Evolutionary conservation across 2,797 vertebrate genomes (phyloP), one percentile per base, ranked within the genome.

Genomic region (Xenentodon cancila): DNA sequence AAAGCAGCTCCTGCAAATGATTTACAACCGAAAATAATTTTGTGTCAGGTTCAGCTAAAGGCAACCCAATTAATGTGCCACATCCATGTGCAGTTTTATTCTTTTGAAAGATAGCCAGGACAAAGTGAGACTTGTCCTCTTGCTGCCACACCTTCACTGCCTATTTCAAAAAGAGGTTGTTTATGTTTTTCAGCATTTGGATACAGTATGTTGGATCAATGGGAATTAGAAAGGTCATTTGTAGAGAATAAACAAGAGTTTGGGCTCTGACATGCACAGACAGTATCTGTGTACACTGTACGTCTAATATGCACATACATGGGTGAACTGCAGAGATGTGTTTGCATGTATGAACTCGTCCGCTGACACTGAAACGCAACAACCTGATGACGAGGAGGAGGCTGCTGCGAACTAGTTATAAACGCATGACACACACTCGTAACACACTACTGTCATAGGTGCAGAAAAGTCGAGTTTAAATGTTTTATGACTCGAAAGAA

Each of bases 301-400:
- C 6, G 34, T 37, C 34, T 37, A 11, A 37, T 11, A 13, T 34
- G 30, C 47, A 43, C 53, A 43, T 55, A 15, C 32, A 19, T 19
- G 49, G 37, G 11, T 18, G 3, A 48, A 30, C 9, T 56, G 34
- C 53, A 54, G 51, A 47, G 15, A 18, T 49, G 44, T 30, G 17
- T 20, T 15, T 68, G 34, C 80, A 57, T 75, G 80, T 72, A 25
- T 18, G 65, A 77, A 72, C 86, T 75, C 9, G 81, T 55, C 68
- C 20, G 58, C 19, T 52, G 7, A 49, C 37, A 43, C 9, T 19
- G 4, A 66, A 69, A 37, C 21, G 18, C 30, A 46, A 30, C 52
- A 44, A 22, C 5, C 12, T 15, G 21, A 30, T 30, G 54, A 48
- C 34, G 49, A n/a, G 16, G 15, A n/a, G n/a, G n/a, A n/a, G n/a